Evolutionary conservation across 2,797 vertebrate genomes (phyloP), one percentile per base, ranked within the genome.

Genomic region (Numenius phaeopus): DNA sequence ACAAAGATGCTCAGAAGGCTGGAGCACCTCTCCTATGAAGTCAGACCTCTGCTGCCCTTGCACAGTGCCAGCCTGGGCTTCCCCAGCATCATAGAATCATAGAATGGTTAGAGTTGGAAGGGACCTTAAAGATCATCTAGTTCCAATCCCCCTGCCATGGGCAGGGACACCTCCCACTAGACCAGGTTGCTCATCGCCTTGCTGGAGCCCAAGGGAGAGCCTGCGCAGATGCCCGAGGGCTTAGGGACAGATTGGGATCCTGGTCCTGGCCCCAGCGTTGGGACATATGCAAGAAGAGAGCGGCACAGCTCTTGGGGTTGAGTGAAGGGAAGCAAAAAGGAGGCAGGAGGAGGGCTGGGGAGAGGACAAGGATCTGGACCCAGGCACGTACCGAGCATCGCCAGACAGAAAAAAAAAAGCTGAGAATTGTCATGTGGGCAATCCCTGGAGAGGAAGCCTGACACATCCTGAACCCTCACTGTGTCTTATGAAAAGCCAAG

Each of bases 361-460:
- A 13, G 4, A 5, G 21, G 54, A 26, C 44, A 65, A 75, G 57
- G 44, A 90, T 29, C 55, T 62, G 58, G 21, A 87, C 7, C 3
- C 37, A 62, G 75, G 10, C 32, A 62, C 0, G 0, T 14, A 64
- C 29, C 3, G 3, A 83, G 55, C 1, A 2, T 1, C 71, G 54
- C 23, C 46, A 89, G 50, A 57, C 21, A 84, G 71, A 52, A 72
- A 77, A 79, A 52, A 76, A 76, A 71, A 37, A 40, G 5, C 62
- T 54, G 40, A 71, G 44, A 83, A 54, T 40, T 0, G 0, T 54
- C 72, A 58, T 12, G 26, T 11, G 18, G 29, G 13, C 58, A 76
- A 13, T 34, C 17, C 46, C 50, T 77, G 39, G 58, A 90, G 39
- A 73, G 42, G 42, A 89, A 70, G 21, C 18, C 12, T 1, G 2